Percentiles rank a stretch among this genome's conserved stretches.
Conservation (phyloP, 2,888 invertebrate genomes). For the Microplitis deprimator region DNA sequence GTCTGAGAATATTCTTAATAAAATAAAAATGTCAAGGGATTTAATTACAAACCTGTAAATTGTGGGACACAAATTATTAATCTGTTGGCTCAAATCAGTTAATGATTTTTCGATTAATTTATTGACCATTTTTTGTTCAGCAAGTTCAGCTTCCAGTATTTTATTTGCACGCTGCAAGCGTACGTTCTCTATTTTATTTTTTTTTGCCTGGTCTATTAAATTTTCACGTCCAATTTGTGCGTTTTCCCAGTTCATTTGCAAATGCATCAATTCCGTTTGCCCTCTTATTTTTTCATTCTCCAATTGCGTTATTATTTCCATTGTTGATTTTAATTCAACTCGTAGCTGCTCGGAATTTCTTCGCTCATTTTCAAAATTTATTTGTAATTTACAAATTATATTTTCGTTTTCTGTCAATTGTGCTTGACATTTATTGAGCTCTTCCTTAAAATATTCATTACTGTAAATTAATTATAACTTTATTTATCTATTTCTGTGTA, state of each 20-base stretch:
- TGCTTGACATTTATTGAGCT: slow-evolving; percentile 53
- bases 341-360: slow-evolving; percentile 55
- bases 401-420: slow-evolving; percentile 56
- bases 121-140: slow-evolving; percentile 46
- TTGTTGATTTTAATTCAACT: slow-evolving; percentile 54
- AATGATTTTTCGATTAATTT: slow-evolving; percentile 54
- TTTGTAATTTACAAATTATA: slow-evolving; percentile 51
- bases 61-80: slow-evolving; percentile 43
- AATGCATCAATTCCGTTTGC: slow-evolving; percentile 54
- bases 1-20: no score
- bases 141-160: slow-evolving; percentile 50
- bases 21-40: not conserved
- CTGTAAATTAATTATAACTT: not conserved
- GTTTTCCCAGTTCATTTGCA: slow-evolving; percentile 56
- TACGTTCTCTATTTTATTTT: slow-evolving; percentile 55
- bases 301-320: slow-evolving; percentile 52
- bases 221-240: slow-evolving; percentile 56
- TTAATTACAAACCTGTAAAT: slow-evolving; percentile 49
- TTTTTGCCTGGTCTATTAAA: slow-evolving; percentile 55
- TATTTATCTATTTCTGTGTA: not conserved
- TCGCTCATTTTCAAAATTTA: slow-evolving; percentile 57
- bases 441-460: slow-evolving; percentile 49
- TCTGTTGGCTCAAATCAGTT: slow-evolving; percentile 49
- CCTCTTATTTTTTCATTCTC: slow-evolving; percentile 59
- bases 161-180: slow-evolving; percentile 55